Conservation (phyloP, 2,113 vertebrate genomes). For the Nycticebus coucang region DNA sequence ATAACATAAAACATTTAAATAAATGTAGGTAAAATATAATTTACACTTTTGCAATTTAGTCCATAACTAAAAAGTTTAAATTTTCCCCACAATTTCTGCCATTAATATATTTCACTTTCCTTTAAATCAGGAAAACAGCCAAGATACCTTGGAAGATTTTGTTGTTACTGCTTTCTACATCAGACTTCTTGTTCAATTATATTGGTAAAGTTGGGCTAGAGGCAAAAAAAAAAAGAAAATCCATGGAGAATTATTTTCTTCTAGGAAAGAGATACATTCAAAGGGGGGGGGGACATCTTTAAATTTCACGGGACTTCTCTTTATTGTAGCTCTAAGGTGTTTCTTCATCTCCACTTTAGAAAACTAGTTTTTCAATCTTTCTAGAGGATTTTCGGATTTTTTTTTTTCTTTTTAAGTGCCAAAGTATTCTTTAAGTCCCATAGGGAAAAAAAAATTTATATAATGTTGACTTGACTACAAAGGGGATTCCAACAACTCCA, state of each 20-base stretch:
- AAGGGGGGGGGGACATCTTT: neutral
- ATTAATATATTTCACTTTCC: neutral
- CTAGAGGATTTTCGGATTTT: neutral
- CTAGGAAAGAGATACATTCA: neutral
- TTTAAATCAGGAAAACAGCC: neutral
- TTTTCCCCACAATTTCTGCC: neutral
- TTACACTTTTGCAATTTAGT: neutral
- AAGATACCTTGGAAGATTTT: neutral
- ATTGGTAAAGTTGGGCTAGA: neutral
- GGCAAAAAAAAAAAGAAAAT: neutral
- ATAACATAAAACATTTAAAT: neutral
- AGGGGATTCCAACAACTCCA: neutral
- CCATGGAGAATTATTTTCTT: neutral
- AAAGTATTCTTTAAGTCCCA: neutral
- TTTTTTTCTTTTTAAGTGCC: neutral
- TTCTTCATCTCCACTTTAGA: neutral
- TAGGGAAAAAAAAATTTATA: neutral
- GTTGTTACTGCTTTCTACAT: neutral
- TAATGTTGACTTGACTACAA: neutral
- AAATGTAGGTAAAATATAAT: neutral
- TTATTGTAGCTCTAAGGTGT: neutral
- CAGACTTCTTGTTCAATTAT: neutral
- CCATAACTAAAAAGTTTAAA: neutral
- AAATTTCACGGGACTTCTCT: neutral
- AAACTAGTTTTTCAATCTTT: neutral